These are phyloP conservation scores for Mus musculus DNA, from an alignment of 2,113 vertebrate species.

Conservation along the genomic window GRCm39 chrX:100286001-100286500, in stretches of 20 bases:
- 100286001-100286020: too few species aligned
- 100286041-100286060: too few species aligned
- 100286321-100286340: conserved; percentile 27
- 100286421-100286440: too few species aligned
- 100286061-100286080: too few species aligned
- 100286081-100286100: not conserved
- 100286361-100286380: too few species aligned
- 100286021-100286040: too few species aligned
- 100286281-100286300: not conserved
- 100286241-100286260: conserved; percentile 30
- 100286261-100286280: not conserved
- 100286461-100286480: too few species aligned
- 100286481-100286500: not conserved
- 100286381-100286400: too few species aligned
- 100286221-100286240: conserved; percentile 11
- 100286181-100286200: not conserved
- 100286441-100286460: too few species aligned
- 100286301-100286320: conserved; percentile 28
- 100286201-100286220: conserved; percentile 1
- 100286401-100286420: too few species aligned
- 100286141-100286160: conserved; percentile 22
- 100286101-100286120: not conserved
- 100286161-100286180: conserved; percentile 28
- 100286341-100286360: too few species aligned
- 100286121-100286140: conserved; percentile 8